These are phyloP conservation scores for Alcis repandata DNA, from an alignment of 2,888 invertebrate genomes.

Conservation along the genomic window DNA sequence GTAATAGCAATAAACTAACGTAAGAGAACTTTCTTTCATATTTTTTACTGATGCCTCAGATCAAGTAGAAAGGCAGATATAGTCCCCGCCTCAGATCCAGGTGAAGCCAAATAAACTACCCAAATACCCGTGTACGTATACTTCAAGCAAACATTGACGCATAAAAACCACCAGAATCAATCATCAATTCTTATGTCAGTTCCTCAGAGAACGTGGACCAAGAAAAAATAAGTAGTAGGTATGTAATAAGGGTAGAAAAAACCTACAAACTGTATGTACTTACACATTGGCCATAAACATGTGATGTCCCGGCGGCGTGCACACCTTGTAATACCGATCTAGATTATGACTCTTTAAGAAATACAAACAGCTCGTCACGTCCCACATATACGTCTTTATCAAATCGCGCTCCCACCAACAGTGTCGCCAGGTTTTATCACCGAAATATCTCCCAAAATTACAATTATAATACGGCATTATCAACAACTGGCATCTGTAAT, in stretches of 20 bases:
- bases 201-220: no score
- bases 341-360: conserved; percentile 87
- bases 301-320: conserved; percentile 88
- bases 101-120: no score
- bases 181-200: no score
- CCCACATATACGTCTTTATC: conserved; percentile 87
- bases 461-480: conserved; percentile 79
- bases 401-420: conserved; percentile 56
- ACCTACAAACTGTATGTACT: conserved; percentile 71
- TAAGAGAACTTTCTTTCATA: no score
- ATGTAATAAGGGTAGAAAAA: no score
- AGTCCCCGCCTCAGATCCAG: no score
- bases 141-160: no score
- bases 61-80: no score
- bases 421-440: conserved; percentile 54
- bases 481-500: conserved; percentile 86
- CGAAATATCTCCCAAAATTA: conserved; percentile 15
- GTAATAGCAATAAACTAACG: no score
- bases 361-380: conserved; percentile 88
- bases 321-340: conserved; percentile 88
- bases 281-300: conserved; percentile 88
- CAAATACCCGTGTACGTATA: neutral
- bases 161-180: no score
- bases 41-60: no score
- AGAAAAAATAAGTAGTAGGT: no score